These are phyloP conservation scores for Holcopasites calliopsidis DNA, from an alignment of 1,140 invertebrate genomes.

Conservation along the genomic window DNA sequence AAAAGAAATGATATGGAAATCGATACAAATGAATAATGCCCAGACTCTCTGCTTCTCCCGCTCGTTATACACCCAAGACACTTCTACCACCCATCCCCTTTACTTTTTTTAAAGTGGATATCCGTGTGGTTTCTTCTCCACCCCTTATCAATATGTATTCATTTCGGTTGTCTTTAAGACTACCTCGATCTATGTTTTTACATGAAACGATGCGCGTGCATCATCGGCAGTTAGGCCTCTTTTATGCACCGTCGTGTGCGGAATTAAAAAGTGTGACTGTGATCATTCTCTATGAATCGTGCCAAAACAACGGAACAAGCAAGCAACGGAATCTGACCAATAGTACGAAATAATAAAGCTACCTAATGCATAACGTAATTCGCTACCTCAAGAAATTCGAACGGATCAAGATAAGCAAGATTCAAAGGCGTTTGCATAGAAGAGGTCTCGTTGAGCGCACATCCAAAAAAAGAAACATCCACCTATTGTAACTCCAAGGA, in stretches of 20 bases:
- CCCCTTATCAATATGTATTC: too few relatives aligned
- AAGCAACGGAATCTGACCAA: background rate
- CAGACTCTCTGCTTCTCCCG: slow-evolving; percentile 45
- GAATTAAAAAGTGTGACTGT: too few relatives aligned
- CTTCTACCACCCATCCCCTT: background rate
- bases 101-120: too few relatives aligned
- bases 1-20: slow-evolving; percentile 25
- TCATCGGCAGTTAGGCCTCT: background rate
- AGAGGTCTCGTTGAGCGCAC: slow-evolving; percentile 1
- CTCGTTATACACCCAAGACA: slow-evolving; percentile 5
- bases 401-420: background rate
- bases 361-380: background rate
- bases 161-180: slow-evolving; percentile 4
- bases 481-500: slow-evolving; percentile 25
- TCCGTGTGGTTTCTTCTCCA: too few relatives aligned
- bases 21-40: slow-evolving; percentile 9
- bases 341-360: background rate
- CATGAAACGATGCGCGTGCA: background rate
- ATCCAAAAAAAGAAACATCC: background rate
- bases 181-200: background rate
- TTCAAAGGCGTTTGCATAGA: background rate
- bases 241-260: background rate
- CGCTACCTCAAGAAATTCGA: background rate
- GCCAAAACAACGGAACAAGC: background rate
- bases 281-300: background rate